Base-by-base conservation (phyloP, 2,797 vertebrate species). In the Craterocephalus amniculus region DNA sequence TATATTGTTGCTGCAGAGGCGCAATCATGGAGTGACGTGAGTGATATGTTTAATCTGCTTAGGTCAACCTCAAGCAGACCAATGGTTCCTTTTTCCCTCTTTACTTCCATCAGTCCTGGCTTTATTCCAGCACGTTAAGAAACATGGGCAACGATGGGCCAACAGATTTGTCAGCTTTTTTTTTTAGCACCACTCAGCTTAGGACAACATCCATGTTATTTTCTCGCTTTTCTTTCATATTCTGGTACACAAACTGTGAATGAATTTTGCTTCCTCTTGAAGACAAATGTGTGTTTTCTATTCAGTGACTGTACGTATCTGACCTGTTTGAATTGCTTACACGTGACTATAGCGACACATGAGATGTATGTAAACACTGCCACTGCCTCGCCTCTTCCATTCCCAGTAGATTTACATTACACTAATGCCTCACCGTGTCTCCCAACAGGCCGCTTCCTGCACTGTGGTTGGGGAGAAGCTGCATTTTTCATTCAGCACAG, bases 401-500 rank as follows among this genome's bases (percentile, higher is more conserved):
- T 69, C 56, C 57, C 32, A 3, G 22, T 49, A 26, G 57, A 67
- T 88, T 75, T 72, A 58, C 51, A 45, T 55, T 29, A 55, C 13
- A 24, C 27, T 63, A 52, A 70, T 29, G 52, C 31, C 40, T 76
- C 45, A 2, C 59, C 79, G 55, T 83, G 13, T 90, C 76, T 63
- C 79, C 52, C 43, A 54, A 31, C 85, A 98, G 97, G 91, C 94
- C 38, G 91, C 95, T 69, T 87, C 89, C 81, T 99, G 96, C 90
- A 93, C 81, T 0, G 94, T 95, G 75, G 80, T 93, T n/a, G 97
- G 96, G 2, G 94, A 96, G 61, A 87, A 90, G 56, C 73, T 98
- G 68, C 93, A 91, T 84, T 97, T 99, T 89, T 82, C 92, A 2
- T 56, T 97, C 40, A 75, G 76, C 1, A 88, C 88, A 6, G 86